Conservation (phyloP, 1,140 invertebrate genomes). For the Halictus rubicundus region DNA sequence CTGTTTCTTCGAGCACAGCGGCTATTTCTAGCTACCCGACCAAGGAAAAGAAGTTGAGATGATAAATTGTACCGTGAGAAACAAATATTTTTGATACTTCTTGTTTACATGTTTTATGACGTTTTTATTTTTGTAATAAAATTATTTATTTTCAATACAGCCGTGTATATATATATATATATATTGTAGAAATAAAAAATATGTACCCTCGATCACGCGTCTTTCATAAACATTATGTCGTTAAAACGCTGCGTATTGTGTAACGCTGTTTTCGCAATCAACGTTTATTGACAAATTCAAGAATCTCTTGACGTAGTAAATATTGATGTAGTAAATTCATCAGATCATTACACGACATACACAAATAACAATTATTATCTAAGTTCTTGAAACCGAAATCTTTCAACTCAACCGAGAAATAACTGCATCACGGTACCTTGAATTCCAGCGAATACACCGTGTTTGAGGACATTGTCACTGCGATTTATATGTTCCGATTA, state of each 20-base stretch:
- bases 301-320: neutral
- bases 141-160: slow-evolving; percentile 3
- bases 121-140: slow-evolving; percentile 33
- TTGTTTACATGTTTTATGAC: slow-evolving; percentile 22
- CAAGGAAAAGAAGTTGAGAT: neutral
- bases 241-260: neutral
- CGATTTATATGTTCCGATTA: too few species aligned
- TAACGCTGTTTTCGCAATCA: neutral
- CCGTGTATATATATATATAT: too few species aligned
- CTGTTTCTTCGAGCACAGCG: neutral
- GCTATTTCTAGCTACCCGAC: slow-evolving; percentile 19
- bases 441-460: neutral
- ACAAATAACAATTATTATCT: neutral
- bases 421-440: neutral
- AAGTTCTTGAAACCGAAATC: neutral
- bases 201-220: neutral
- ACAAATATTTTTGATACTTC: neutral
- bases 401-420: neutral
- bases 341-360: slow-evolving; percentile 12
- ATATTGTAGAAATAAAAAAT: slow-evolving; percentile 12
- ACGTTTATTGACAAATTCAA: neutral
- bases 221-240: neutral
- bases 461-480: neutral
- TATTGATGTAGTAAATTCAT: neutral
- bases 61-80: slow-evolving; percentile 27